Evolutionary conservation across 2,888 invertebrate species (phyloP).

Genomic region (Pterostichus niger): DNA sequence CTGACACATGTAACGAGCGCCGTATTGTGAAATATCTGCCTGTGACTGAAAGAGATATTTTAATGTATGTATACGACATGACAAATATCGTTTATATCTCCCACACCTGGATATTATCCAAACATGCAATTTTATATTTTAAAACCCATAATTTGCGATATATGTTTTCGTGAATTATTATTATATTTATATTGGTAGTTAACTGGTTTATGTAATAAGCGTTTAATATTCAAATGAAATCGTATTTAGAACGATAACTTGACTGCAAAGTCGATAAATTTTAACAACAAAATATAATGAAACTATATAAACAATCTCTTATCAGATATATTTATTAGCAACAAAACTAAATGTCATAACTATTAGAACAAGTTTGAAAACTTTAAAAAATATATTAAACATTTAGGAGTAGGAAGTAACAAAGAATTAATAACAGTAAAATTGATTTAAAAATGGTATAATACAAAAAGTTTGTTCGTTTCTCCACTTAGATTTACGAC

Average conservation of each 20-base stretch:
- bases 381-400: no score
- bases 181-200: constrained; percentile 15
- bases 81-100: constrained; percentile 28
- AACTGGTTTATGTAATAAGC: constrained; percentile 9
- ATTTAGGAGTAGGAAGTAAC: no score
- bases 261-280: no score
- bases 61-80: constrained; percentile 13
- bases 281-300: no score
- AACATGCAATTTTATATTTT: constrained; percentile 28
- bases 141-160: constrained; percentile 3
- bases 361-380: no score
- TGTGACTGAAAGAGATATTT: constrained; percentile 1
- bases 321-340: no score
- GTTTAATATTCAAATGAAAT: background rate
- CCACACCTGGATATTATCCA: constrained; percentile 15
- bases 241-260: background rate
- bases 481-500: no score
- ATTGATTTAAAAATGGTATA: no score
- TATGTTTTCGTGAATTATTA: constrained; percentile 14
- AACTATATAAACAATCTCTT: no score
- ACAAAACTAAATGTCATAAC: no score
- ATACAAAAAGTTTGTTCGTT: no score
- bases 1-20: constrained; percentile 24
- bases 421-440: no score
- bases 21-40: constrained; percentile 30